Evolutionary conservation across 2,797 vertebrate species (phyloP).

Genomic region (Argentina silus): DNA sequence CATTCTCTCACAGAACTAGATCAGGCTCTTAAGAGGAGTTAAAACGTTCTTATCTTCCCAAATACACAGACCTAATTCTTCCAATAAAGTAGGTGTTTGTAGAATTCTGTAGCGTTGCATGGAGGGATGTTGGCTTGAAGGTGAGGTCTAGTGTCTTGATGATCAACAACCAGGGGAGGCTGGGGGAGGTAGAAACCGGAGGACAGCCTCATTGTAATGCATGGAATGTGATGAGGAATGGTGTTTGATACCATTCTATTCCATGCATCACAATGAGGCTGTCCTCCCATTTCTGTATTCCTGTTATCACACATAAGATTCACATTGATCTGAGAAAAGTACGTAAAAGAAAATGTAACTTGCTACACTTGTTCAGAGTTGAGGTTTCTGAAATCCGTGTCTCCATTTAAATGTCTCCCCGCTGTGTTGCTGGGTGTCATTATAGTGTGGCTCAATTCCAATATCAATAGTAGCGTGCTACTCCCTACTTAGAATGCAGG

Average conservation of each 20-base stretch:
- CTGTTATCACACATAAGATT: conserved; percentile 16
- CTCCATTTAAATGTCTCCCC: not conserved
- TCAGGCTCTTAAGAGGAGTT: not conserved
- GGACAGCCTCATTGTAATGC: too few relatives aligned
- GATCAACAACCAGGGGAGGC: not conserved
- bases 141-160: conserved; percentile 14
- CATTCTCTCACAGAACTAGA: not conserved
- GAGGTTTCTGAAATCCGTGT: not conserved
- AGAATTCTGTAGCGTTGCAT: not conserved
- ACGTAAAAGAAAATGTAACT: not conserved
- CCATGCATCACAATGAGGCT: too few relatives aligned
- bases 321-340: conserved; percentile 10
- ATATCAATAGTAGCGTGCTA: too few relatives aligned
- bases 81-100: not conserved
- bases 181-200: too few relatives aligned
- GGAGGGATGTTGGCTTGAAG: too few relatives aligned
- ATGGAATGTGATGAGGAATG: too few relatives aligned
- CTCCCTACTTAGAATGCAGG: too few relatives aligned
- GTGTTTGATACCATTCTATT: too few relatives aligned
- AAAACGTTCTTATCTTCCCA: not conserved
- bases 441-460: not conserved
- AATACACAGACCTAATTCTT: not conserved
- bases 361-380: not conserved
- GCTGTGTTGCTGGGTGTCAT: not conserved
- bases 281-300: not conserved